These are phyloP conservation scores for Parauchenoglanis ngamensis DNA, from an alignment of 2,797 vertebrate species.

Conservation along the genomic window DNA sequence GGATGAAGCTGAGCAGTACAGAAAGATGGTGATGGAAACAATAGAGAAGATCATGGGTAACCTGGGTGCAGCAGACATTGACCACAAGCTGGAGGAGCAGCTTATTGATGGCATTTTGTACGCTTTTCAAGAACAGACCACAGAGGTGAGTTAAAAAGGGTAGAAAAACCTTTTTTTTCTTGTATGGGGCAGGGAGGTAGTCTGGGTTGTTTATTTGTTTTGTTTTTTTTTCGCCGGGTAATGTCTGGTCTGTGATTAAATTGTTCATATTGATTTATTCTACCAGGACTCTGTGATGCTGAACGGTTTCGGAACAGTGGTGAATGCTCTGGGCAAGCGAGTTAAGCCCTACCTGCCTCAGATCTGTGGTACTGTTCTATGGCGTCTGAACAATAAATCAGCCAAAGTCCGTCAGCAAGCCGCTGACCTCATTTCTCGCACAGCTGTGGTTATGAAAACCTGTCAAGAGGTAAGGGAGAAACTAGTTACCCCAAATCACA, in stretches of 20 bases:
- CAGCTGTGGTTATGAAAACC: conserved; percentile 99
- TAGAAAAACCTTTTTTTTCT: background rate
- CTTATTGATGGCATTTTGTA: conserved; percentile 98
- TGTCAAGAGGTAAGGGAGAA: conserved; percentile 89
- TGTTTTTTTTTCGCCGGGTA: background rate
- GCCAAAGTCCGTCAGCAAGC: conserved; percentile 98
- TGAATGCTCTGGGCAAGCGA: conserved; percentile 96
- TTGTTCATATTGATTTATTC: background rate
- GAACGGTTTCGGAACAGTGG: conserved; percentile 97
- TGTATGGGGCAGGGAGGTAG: background rate
- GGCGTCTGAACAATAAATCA: conserved; percentile 99
- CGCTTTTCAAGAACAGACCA: conserved; percentile 98
- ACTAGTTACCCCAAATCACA: background rate
- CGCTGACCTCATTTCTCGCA: conserved; percentile 96
- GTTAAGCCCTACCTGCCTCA: conserved; percentile 98
- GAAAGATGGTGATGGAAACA: conserved; percentile 99
- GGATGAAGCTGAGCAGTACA: conserved; percentile 98
- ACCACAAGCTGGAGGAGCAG: conserved; percentile 98
- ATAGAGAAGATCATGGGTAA: conserved; percentile 99
- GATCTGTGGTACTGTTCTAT: conserved; percentile 98
- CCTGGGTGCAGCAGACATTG: conserved; percentile 95
- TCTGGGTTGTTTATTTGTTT: no score
- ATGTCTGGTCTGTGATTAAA: background rate
- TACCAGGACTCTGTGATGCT: conserved; percentile 97
- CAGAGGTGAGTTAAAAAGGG: conserved; percentile 80